Base-by-base conservation (phyloP, 1,140 invertebrate species). In the Procambarus virginalis region DNA sequence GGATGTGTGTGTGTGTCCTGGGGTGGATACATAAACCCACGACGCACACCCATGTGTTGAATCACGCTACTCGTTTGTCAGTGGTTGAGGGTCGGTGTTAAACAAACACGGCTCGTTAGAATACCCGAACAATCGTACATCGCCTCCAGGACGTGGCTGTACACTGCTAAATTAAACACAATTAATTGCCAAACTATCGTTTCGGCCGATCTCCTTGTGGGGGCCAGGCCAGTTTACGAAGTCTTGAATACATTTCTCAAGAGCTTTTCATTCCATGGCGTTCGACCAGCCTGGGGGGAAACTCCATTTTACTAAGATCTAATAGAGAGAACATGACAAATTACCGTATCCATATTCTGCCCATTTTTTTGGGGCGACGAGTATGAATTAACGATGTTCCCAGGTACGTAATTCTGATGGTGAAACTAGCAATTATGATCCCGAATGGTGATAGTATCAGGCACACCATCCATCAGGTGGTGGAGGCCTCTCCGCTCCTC, bases 401-500 rank as follows among this genome's bases (percentile, higher is more conserved):
- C 45, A 84, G 68, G 82, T 70, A 68, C 82, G 49, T 84, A 68
- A 84, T 84, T 84, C 68, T 49, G 60, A 51, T 73, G 82, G 49
- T 75, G 82, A 84, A 84, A 84, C 82, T 48, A 49, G 82, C 48
- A 84, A 84, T 84, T 84, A 84, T 84, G 82, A 84, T 49, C 64
- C 20, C 45, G 34, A 73, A 73, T 73, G 49, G 60, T 68, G 82
- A 84, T 84, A 70, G 68, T 84, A 73, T 73, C 64, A n/a, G 34
- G 82, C n/a, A 49, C 14, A 22, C 49, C 64, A 84, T 84, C 64
- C 82, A 84, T 84, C 82, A 84, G 14, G 0, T 55, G 51, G 17
- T 22, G 5, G 14, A 58, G 17, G 49, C 49, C n/a, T n/a, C 78
- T 80, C 49, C 49, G 17, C 17, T 2, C 48, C 34, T 46, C 12